Evolutionary conservation across 2,113 vertebrate genomes (phyloP), one percentile per base, ranked within the genome.

Genomic region (Silurus asotus): DNA sequence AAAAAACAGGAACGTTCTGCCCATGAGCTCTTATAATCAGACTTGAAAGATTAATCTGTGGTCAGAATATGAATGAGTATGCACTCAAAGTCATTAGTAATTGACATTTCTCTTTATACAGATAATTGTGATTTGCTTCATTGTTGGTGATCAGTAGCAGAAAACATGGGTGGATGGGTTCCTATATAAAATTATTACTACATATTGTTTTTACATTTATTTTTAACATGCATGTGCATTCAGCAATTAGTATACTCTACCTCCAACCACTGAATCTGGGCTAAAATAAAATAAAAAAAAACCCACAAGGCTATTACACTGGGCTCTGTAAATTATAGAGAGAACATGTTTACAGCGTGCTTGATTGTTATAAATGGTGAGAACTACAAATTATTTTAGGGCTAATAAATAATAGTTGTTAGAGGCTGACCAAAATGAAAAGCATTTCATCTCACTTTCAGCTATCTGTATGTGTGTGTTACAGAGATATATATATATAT

Each of bases 21-120:
- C 79, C 25, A 70, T 55, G 70, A 65, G 48, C n/a, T 53, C 65
- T 81, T 75, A 20, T 79, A 69, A 56, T 70, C 28, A 62, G 67
- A 89, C 92, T 86, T 88, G 69, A 25, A 85, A 85, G 77, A 86
- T 92, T 86, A 86, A 88, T 83, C 83, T 81, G 55, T 86, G 85
- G 69, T 83, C 75, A 83, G 59, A 88, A 89, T 85, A 90, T 90
- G 64, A 91, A 87, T 89, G 81, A 88, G 53, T 88, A 89, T 92
- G 81, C 88, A 75, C 85, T 82, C 80, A 87, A 90, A 93, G 84
- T 58, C 82, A 70, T 90, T 91, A 91, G 90, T 90, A 87, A 92
- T 89, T 88, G 90, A 89, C 84, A 90, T 89, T 91, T 81, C 58
- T 82, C n/a, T 89, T 91, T 90, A 91, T 92, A 80, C 86, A 84